These are phyloP conservation scores for Pelodiscus sinensis DNA, from an alignment of 2,113 vertebrate species.

Conservation along the genomic window DNA sequence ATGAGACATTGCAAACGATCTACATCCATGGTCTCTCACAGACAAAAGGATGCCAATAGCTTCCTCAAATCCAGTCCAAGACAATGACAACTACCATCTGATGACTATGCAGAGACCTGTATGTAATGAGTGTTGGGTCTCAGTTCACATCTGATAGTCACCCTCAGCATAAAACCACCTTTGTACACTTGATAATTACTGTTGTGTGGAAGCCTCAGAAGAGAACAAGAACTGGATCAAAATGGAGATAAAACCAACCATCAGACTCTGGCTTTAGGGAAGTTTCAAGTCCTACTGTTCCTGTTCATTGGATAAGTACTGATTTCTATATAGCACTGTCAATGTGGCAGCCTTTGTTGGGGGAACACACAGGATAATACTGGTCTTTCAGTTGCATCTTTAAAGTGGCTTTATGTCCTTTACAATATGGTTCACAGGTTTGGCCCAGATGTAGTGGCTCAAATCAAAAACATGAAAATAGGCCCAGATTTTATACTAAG, in stretches of 20 bases:
- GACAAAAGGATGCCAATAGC: too few species aligned
- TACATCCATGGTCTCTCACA: too few species aligned
- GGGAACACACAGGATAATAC: accelerated
- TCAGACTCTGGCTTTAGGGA: accelerated
- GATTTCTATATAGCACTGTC: not conserved
- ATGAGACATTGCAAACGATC: too few species aligned
- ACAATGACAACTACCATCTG: not conserved
- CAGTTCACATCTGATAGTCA: accelerated
- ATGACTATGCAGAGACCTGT: accelerated
- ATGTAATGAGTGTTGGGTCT: accelerated
- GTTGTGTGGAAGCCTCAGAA: accelerated
- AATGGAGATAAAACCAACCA: not conserved
- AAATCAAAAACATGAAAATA: not conserved
- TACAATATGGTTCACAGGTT: not conserved
- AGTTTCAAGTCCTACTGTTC: not conserved
- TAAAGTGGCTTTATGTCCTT: not conserved
- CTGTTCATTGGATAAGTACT: accelerated
- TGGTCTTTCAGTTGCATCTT: not conserved
- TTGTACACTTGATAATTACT: accelerated
- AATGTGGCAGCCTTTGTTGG: not conserved
- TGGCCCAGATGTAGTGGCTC: not conserved
- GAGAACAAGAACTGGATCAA: not conserved
- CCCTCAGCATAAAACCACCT: not conserved
- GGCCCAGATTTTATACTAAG: not conserved
- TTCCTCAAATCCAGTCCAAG: not conserved